These are phyloP conservation scores for Euzetes globulus DNA, from an alignment of 2,888 invertebrate species.

Conservation along the genomic window DNA sequence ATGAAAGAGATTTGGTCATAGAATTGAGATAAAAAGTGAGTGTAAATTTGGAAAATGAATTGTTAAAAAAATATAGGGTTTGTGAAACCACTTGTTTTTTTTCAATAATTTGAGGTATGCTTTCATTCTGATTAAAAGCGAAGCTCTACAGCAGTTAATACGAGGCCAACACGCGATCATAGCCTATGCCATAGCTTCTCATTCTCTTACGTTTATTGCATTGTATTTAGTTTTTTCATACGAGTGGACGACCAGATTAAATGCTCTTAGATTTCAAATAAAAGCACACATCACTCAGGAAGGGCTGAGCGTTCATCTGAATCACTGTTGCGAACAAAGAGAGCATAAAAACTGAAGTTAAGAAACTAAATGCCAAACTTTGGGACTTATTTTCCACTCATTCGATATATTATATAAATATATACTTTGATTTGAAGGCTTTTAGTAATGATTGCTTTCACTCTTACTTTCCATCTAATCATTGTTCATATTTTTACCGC, in stretches of 20 bases:
- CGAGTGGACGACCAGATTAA: neutral
- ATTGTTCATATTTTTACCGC: neutral
- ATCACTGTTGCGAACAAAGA: neutral
- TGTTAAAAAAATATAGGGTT: neutral
- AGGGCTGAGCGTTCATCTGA: neutral
- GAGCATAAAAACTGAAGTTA: neutral
- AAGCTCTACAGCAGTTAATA: slow-evolving; percentile 13
- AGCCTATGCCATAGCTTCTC: neutral
- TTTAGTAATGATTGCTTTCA: slow-evolving; percentile 24
- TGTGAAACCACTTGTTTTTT: slow-evolving; percentile 3
- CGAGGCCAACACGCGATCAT: slow-evolving; percentile 8
- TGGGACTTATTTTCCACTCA: neutral
- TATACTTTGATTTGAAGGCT: slow-evolving; percentile 10
- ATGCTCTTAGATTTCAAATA: slow-evolving; percentile 26
- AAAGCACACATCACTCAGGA: neutral
- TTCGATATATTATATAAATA: neutral
- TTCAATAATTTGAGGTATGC: neutral
- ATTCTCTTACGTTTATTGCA: neutral
- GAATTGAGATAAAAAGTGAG: too few relatives aligned
- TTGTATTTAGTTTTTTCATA: neutral
- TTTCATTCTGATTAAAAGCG: slow-evolving; percentile 20
- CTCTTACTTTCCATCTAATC: neutral
- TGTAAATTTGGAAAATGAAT: too few relatives aligned
- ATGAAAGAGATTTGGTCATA: too few relatives aligned
- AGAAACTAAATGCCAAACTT: slow-evolving; percentile 10